Evolutionary conservation across 1,140 invertebrate species (phyloP), one percentile per base, ranked within the genome.

Genomic region (Plectrocnemia conspersa): DNA sequence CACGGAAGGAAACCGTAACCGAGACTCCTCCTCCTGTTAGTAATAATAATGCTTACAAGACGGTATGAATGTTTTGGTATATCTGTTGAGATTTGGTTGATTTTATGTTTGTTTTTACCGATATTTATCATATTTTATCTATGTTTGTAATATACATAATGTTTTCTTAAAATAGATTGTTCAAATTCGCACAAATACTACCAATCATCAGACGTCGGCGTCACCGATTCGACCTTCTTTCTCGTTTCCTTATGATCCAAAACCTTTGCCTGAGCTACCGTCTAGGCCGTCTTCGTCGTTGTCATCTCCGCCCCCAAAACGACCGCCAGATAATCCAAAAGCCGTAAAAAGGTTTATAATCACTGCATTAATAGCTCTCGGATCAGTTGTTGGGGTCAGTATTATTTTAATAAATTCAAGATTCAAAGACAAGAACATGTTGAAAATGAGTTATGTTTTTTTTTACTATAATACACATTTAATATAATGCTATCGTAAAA

Each of bases 331-430:
- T 5, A 38, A 46, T 3, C 52, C 55, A 13, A 33, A 27, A 21
- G 9, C 13, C 15, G 9, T 49, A 3, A 32, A 47, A 25, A 58
- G 54, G 16, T 27, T 53, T 3, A 21, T 61, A 9, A 44, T 57
- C 1, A 55, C 45, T 22, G 9, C 54, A 10, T 23, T 58, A 23
- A 27, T 58, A 1, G 54, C 50, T 7, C 52, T 47, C 0, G 52
- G 24, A 19, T 46, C 59, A 22, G 10, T 55, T 10, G 55, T 50
- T 46, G 59, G 55, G 24, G 59, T 61, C 15, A 52, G 48, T 55
- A 23, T 6, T 42, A 10, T 32, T n/a, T n/a, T n/a, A n/a, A n/a
- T n/a, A n/a, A n/a, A n/a, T n/a, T n/a, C n/a, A n/a, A n/a, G n/a
- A n/a, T n/a, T n/a, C n/a, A n/a, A n/a, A n/a, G n/a, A n/a, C n/a